These are phyloP conservation scores for Campoletis raptor DNA, from an alignment of 2,888 invertebrate species.

Conservation along the genomic window DNA sequence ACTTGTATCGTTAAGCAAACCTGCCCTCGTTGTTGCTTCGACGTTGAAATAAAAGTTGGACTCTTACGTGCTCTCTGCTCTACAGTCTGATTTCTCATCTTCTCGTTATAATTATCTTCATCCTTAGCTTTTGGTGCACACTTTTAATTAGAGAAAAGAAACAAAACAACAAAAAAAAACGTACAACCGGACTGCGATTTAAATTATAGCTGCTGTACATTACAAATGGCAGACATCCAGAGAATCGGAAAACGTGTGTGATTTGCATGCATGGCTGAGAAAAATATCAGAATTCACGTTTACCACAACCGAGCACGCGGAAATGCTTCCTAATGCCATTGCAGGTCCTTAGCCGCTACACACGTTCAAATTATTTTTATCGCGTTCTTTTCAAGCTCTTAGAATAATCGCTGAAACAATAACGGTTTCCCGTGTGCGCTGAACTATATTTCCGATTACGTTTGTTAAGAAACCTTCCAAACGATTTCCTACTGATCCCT, in stretches of 20 bases:
- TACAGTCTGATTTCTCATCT: constrained; percentile 29
- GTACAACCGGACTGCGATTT: constrained; percentile 19
- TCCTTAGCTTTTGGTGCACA: constrained; percentile 2
- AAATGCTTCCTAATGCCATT: not conserved
- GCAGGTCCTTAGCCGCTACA: not conserved
- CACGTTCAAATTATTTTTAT: not conserved
- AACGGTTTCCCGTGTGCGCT: constrained; percentile 70
- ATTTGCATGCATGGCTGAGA: not conserved
- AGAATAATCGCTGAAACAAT: constrained; percentile 61
- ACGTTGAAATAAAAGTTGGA: constrained; percentile 47
- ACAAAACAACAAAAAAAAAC: not conserved
- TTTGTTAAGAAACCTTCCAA: not conserved
- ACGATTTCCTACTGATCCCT: constrained; percentile 1
- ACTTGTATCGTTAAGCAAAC: constrained; percentile 44
- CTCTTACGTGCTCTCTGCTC: constrained; percentile 9
- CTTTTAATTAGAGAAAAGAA: not conserved
- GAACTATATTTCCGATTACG: constrained; percentile 16
- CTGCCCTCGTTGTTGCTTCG: constrained; percentile 38
- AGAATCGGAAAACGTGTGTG: not conserved
- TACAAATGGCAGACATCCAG: not conserved
- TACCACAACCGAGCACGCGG: not conserved
- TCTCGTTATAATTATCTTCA: constrained; percentile 38
- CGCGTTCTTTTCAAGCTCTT: not conserved
- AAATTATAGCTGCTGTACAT: constrained; percentile 19
- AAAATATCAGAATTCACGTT: not conserved